These are phyloP conservation scores for Physella acuta DNA, from an alignment of 1,140 invertebrate species.

Conservation along the genomic window DNA sequence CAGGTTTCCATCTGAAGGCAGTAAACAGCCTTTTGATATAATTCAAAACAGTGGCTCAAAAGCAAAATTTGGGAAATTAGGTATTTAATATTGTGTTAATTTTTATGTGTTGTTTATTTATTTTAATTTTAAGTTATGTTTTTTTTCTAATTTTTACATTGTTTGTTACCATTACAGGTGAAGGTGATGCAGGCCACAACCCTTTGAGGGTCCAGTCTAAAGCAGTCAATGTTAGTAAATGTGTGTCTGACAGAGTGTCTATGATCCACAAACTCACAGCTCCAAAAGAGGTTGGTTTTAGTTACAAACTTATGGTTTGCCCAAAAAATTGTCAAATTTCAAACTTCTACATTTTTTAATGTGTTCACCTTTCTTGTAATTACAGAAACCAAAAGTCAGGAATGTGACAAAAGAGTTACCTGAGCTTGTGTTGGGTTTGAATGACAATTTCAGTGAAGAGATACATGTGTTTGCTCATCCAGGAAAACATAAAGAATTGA, in stretches of 20 bases:
- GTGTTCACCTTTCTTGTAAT: neutral
- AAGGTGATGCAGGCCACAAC: too few relatives aligned
- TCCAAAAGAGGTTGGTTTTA: constrained; percentile 44
- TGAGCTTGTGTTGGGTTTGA: constrained; percentile 17
- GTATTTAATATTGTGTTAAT: too few relatives aligned
- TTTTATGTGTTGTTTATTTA: too few relatives aligned
- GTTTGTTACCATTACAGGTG: too few relatives aligned
- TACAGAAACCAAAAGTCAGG: constrained; percentile 16
- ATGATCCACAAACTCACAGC: constrained; percentile 51
- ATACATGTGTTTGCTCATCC: constrained; percentile 30
- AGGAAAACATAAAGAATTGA: constrained; percentile 3
- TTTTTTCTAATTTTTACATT: too few relatives aligned
- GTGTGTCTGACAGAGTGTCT: constrained; percentile 51
- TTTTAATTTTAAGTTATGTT: too few relatives aligned
- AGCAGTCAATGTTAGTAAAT: constrained; percentile 51
- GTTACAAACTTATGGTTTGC: too few relatives aligned
- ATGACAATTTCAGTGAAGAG: constrained; percentile 1
- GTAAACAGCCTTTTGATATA: neutral
- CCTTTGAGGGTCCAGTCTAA: constrained; percentile 29
- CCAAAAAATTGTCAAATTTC: too few relatives aligned
- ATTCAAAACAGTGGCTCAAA: neutral
- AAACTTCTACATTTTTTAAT: too few relatives aligned
- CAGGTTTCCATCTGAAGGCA: constrained; percentile 25
- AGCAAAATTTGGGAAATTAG: too few relatives aligned
- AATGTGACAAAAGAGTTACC: constrained; percentile 27